Base-by-base conservation (phyloP, 2,113 vertebrate genomes). In the Burhinus oedicnemus region DNA sequence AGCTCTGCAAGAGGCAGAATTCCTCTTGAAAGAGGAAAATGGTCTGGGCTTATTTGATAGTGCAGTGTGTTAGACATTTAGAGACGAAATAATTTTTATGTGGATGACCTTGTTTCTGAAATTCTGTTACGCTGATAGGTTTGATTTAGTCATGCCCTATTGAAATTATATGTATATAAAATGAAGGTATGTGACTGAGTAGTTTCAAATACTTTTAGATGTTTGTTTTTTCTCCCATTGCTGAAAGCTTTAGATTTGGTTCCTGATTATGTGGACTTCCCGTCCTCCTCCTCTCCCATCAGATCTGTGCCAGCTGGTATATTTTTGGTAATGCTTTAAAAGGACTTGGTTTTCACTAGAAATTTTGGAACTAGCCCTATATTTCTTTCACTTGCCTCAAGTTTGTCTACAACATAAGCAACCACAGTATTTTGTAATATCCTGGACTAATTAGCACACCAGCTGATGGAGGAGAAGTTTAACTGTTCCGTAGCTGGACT, bases 391-490 rank as follows among this genome's bases (percentile, higher is more conserved):
- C 66, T 95, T 60, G 12, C 34, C 42, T 77, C 15, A 34, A 92
- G 45, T 54, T 89, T 30, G 3, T 4, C 64, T 58, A 40, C 64
- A 70, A 1, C n/a, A 11, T 23, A n/a, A 85, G 69, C 80, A 96
- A 78, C 76, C 68, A 57, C 72, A 81, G 32, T 11, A 6, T 97
- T 91, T 95, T 87, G 86, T 95, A 92, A 95, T 8, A 86, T 68
- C 85, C 58, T 75, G 94, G n/a, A 38, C 30, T 62, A 29, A n/a
- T 12, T 42, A 57, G 61, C 76, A 58, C 60, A 82, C 15, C 36
- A 42, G 87, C 38, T 84, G 91, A 42, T 30, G 77, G 57, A 72
- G 69, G 80, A 87, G 77, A 38, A 65, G 49, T 61, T 93, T 77
- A 93, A 90, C 83, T 47, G 12, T 38, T 80, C 22, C 22, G 0